Evolutionary conservation across 2,113 vertebrate genomes (phyloP), one percentile per base, ranked within the genome.

Genomic region (Carassius auratus): DNA sequence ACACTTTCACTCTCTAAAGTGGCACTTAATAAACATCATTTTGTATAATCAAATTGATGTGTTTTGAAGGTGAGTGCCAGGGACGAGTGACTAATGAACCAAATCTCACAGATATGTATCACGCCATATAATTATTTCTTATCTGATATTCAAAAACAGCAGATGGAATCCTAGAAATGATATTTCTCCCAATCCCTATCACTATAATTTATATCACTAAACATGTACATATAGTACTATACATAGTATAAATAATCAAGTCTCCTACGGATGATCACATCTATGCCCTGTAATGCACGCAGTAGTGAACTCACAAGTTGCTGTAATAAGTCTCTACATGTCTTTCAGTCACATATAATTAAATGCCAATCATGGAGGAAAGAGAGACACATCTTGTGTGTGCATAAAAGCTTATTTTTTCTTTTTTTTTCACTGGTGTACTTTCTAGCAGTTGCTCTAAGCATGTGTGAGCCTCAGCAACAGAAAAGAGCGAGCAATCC

Each of bases 11-110:
- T 14, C 19, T 78, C 61, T 59, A 59, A 78, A 77, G 78, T 38
- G 59, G 30, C 14, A 42, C 36, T 59, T 55, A 81, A 62, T 38
- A 66, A 50, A 36, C 13, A 74, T 21, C 30, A n/a, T 82, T 91
- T 88, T 89, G 86, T 88, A 92, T 90, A 84, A 90, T 83, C 86
- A 64, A 81, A 90, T 86, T 89, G 78, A 89, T 90, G 89, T 85
- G 78, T 90, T 88, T 87, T 80, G 73, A 86, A 83, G 87, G 59
- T 55, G 19, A 81, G 36, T 55, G 73, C 30, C 48, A 83, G 86
- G 75, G 79, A 86, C 23, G 77, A 85, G 87, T 66, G 26, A 84
- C 82, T 59, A 75, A 83, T 61, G 36, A 55, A 64, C 15, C 81
- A 48, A 26, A 64, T 50, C 59, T 5, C 9, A 64, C 19, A 64